Percentiles rank a stretch among this genome's conserved stretches.
Conservation (phyloP, 2,888 invertebrate species). For the Allophyes oxyacanthae region DNA sequence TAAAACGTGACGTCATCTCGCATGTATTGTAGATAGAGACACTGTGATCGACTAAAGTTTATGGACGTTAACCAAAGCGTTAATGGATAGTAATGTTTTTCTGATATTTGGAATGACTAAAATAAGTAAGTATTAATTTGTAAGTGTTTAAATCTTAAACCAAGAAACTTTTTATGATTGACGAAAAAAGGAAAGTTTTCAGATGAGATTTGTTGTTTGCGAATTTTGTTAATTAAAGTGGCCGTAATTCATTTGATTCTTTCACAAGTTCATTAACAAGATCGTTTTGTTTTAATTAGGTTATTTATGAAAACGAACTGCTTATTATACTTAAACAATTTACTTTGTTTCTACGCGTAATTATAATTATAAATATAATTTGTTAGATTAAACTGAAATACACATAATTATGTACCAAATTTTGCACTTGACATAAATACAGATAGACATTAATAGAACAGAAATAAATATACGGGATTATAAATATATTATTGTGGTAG, state of each 20-base stretch:
- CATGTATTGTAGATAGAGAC: conserved; percentile 41
- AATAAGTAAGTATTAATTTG: conserved; percentile 75
- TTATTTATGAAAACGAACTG: conserved; percentile 1
- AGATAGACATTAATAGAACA: no score
- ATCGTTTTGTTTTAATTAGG: conserved; percentile 3
- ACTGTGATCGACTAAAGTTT: conserved; percentile 60
- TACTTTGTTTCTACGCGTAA: not conserved
- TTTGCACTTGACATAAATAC: no score
- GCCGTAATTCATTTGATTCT: conserved; percentile 22
- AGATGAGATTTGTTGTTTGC: conserved; percentile 52
- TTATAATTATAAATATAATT: not conserved
- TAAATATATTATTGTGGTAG: no score
- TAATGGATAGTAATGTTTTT: conserved; percentile 74
- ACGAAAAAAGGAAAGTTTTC: conserved; percentile 42
- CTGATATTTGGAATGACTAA: conserved; percentile 83
- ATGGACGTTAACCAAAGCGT: conserved; percentile 58
- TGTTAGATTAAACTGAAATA: no score
- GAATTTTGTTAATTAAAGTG: conserved; percentile 51
- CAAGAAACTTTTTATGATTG: conserved; percentile 33
- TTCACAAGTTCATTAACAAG: conserved; percentile 26
- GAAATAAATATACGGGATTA: no score
- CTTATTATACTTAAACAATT: conserved; percentile 1
- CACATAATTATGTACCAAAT: no score
- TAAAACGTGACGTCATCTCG: conserved; percentile 60
- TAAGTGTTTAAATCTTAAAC: conserved; percentile 18